Evolutionary conservation across 2,113 vertebrate genomes (phyloP).

Genomic region (Leucosticte australis): DNA sequence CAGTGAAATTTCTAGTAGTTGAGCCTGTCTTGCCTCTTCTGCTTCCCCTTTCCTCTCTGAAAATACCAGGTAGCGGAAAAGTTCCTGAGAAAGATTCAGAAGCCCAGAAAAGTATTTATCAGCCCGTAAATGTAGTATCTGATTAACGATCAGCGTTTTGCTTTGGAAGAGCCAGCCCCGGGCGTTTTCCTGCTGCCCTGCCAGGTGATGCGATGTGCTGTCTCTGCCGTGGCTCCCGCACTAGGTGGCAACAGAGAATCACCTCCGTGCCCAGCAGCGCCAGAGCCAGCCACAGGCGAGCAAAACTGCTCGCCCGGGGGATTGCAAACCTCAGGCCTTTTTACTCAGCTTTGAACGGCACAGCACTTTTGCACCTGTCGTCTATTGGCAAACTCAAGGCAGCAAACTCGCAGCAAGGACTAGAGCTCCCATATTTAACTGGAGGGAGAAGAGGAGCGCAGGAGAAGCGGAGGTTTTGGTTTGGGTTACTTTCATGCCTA

Average conservation of each 20-base stretch:
- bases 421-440: neutral
- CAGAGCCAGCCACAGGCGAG: neutral
- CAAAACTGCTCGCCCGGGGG: accelerated
- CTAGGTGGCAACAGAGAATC: conserved; percentile 34
- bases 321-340: neutral
- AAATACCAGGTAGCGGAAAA: neutral
- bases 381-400: neutral
- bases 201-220: accelerated
- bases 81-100: neutral
- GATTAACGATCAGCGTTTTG: neutral
- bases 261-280: neutral
- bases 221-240: neutral
- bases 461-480: accelerated
- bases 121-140: accelerated
- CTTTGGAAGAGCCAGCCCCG: neutral
- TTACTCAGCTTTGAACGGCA: neutral
- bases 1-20: neutral
- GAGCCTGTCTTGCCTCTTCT: neutral
- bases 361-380: neutral
- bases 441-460: neutral
- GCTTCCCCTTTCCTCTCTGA: neutral
- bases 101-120: neutral
- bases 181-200: neutral
- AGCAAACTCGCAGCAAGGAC: neutral
- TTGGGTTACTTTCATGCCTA: neutral